Base-by-base conservation (phyloP, 2,888 invertebrate genomes). In the Bellardia bayeri region DNA sequence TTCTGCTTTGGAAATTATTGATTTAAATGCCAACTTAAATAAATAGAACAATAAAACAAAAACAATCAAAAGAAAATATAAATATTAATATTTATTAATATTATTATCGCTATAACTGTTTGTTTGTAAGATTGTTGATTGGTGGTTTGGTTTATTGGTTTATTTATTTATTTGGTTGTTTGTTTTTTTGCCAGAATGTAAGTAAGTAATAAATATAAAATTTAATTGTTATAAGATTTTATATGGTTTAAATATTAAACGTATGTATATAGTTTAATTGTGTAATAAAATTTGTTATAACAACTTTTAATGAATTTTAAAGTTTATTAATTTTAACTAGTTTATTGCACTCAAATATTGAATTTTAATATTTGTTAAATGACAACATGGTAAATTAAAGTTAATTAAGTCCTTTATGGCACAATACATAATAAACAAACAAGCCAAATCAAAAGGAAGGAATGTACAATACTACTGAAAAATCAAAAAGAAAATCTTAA, bases 1-100 rank as follows among this genome's bases (percentile, higher is more conserved):
- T 79, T 33, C n/a, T 79, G 78, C n/a, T 45, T 68, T 75, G 13
- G 0, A 16, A 68, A 45, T 56, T 79, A 68, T 63, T 75, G 63
- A 75, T 37, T 51, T 75, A 33, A 63, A 37, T 45, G 37, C 33
- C 63, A 75, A 63, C 63, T 30, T 75, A 16, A 75, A 37, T 63
- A 49, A 75, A 63, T 49, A 11, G n/a, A 16, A 33, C 16, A 63
- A 63, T 40, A 40, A 16, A 72, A 16, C n/a, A 72, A 71, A 71
- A 40, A 72, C 6, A 56, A 58, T 33, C 51, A 51, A 11, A 54
- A 49, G 37, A 11, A 40, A 37, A n/a, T 64, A 40, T 64, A 64
- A 63, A 49, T 49, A 33, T 33, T 33, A 51, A 69, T 69, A 69
- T 69, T 69, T 69, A 69, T 49, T 69, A 69, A 49, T 49, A 68